Percentiles rank a stretch among this genome's conserved stretches.
These are phyloP conservation scores for Cottoperca gobio DNA, from an alignment of 2,797 vertebrate genomes.

Conservation along the genomic window DNA sequence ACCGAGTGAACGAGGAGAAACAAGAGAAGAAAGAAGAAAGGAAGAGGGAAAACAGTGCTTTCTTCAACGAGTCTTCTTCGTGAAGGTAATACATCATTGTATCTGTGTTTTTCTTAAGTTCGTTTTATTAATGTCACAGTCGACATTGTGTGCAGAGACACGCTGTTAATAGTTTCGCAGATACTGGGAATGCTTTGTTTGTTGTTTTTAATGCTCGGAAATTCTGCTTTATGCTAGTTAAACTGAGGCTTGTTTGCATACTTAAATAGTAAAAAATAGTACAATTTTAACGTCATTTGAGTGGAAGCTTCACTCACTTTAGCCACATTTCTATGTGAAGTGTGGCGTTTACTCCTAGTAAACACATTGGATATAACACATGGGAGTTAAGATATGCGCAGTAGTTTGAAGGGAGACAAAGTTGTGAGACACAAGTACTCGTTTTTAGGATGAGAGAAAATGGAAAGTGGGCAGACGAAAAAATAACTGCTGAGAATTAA, in stretches of 20 bases:
- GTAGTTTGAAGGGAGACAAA: background rate
- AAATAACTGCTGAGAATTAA: background rate
- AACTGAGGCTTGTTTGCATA: background rate
- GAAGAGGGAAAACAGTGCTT: background rate
- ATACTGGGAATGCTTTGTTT: background rate
- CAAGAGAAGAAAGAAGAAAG: background rate
- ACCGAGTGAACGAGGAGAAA: background rate
- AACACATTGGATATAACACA: background rate
- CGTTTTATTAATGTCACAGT: background rate
- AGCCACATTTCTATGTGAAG: background rate
- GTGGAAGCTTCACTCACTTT: background rate
- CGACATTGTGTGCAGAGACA: background rate
- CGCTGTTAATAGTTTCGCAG: background rate
- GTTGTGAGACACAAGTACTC: background rate
- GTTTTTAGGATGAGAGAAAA: background rate
- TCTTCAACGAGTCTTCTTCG: conserved; percentile 43
- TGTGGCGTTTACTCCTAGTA: background rate
- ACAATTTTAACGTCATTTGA: background rate
- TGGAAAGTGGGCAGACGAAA: accelerated
- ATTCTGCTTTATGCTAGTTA: background rate
- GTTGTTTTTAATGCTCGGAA: background rate
- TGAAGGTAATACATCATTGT: conserved; percentile 54
- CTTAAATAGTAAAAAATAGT: background rate
- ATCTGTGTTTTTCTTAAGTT: background rate
- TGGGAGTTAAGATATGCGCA: background rate